phyloP scores from a whole-genome alignment of 2,797 vertebrate species.

The Columba guinea region DNA sequence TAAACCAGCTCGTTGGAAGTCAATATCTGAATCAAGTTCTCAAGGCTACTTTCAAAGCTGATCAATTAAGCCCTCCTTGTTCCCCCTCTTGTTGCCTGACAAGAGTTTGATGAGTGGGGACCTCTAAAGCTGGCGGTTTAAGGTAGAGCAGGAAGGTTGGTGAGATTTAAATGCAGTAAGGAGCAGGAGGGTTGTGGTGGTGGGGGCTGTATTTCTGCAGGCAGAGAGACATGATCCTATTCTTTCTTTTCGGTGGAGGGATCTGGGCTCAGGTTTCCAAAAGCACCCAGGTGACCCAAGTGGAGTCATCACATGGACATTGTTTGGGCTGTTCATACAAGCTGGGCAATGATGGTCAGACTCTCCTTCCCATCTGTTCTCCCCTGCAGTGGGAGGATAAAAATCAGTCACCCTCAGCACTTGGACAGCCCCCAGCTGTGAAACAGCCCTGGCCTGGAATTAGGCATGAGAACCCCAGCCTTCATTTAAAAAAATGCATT shows the following conservation, averaged over 20 bases:
- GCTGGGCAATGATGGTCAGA: rapidly evolving
- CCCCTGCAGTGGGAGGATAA: rapidly evolving
- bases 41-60: slow-evolving; percentile 81
- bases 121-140: slow-evolving; percentile 67
- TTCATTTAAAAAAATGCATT: not conserved
- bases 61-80: slow-evolving; percentile 80
- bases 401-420: rapidly evolving
- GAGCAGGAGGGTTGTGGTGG: rapidly evolving
- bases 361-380: rapidly evolving
- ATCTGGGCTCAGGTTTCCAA: not conserved
- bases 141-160: slow-evolving; percentile 43
- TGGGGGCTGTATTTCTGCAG: not conserved
- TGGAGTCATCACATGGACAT: rapidly evolving
- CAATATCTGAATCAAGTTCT: slow-evolving; percentile 85
- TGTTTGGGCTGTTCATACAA: not conserved
- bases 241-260: not conserved
- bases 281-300: not conserved
- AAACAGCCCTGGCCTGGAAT: not conserved
- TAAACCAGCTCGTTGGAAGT: slow-evolving; percentile 78
- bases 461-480: rapidly evolving
- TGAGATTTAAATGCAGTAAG: not conserved
- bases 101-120: slow-evolving; percentile 73
- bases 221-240: rapidly evolving
- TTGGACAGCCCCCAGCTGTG: rapidly evolving
- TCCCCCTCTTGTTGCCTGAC: slow-evolving; percentile 71